phyloP scores from a whole-genome alignment of 1,140 invertebrate species.

The Drosophila busckii region DNA sequence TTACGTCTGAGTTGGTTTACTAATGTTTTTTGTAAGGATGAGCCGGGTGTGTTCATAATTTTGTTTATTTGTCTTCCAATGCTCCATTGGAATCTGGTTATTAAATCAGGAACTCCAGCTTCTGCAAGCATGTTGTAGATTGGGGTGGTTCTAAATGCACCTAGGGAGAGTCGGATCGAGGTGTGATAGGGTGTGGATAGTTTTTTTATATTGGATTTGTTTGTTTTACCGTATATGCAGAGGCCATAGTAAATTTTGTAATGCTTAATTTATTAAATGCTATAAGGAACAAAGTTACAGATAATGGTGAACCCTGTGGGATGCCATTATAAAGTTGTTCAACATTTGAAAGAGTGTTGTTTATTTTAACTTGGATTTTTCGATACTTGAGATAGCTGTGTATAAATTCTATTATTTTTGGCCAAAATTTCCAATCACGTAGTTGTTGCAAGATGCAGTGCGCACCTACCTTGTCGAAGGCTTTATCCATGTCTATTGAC shows the following conservation, averaged over 20 bases:
- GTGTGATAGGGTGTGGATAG: not conserved
- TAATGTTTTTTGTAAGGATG: not conserved
- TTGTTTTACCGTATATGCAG: not conserved
- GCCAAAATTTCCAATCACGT: too few species aligned
- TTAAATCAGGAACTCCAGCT: not conserved
- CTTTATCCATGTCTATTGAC: constrained; percentile 3
- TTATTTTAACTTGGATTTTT: constrained; percentile 1
- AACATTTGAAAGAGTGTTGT: constrained; percentile 1
- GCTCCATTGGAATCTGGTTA: not conserved
- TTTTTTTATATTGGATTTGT: not conserved
- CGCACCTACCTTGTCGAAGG: not conserved
- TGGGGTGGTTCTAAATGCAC: too few species aligned
- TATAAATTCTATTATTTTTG: too few species aligned
- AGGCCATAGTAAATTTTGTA: constrained; percentile 11
- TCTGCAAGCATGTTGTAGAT: constrained; percentile 10
- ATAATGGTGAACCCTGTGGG: too few species aligned
- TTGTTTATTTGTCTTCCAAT: not conserved
- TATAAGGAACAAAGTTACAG: not conserved
- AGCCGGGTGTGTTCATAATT: not conserved
- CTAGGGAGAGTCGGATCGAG: not conserved
- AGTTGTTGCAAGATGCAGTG: too few species aligned
- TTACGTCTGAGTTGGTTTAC: not conserved
- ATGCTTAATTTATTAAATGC: constrained; percentile 2
- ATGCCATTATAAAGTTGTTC: not conserved
- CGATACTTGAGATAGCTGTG: constrained; percentile 1